phyloP scores from a whole-genome alignment of 2,797 vertebrate genomes.

The Anomalospiza imberbis region DNA sequence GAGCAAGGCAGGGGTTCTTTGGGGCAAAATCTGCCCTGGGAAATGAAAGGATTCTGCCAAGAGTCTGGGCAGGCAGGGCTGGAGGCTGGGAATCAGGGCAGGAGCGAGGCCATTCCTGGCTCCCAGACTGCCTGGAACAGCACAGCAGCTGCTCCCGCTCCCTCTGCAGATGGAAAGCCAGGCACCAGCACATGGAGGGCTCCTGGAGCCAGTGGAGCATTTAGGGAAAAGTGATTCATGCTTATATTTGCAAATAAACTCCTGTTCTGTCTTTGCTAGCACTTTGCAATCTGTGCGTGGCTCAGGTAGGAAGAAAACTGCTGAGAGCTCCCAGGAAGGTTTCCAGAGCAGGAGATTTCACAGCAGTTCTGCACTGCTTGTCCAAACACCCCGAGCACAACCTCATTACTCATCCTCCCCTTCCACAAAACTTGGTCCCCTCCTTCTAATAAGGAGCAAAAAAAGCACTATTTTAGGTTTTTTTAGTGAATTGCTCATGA shows the following conservation, averaged over 20 bases:
- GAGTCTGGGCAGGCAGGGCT: neutral
- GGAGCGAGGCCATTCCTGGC: neutral
- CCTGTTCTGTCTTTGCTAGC: neutral
- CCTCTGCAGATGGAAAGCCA: neutral
- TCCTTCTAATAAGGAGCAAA: neutral
- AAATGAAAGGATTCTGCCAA: neutral
- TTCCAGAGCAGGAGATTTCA: neutral
- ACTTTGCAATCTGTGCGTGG: neutral
- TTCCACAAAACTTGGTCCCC: neutral
- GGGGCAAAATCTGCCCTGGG: neutral
- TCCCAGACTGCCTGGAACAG: neutral
- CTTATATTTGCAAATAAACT: neutral
- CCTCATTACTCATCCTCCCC: neutral
- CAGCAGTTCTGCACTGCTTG: neutral
- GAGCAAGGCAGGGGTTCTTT: neutral
- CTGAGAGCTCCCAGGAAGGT: neutral
- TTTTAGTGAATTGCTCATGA: neutral
- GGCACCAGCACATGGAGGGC: neutral
- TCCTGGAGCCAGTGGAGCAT: neutral
- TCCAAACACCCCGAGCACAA: neutral
- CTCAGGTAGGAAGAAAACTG: conserved; percentile 3
- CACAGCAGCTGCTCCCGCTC: neutral
- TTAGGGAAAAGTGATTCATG: neutral
- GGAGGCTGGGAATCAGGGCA: neutral
- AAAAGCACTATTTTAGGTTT: neutral